These are phyloP conservation scores for Venturia canescens DNA, from an alignment of 1,140 invertebrate species.

Conservation along the genomic window DNA sequence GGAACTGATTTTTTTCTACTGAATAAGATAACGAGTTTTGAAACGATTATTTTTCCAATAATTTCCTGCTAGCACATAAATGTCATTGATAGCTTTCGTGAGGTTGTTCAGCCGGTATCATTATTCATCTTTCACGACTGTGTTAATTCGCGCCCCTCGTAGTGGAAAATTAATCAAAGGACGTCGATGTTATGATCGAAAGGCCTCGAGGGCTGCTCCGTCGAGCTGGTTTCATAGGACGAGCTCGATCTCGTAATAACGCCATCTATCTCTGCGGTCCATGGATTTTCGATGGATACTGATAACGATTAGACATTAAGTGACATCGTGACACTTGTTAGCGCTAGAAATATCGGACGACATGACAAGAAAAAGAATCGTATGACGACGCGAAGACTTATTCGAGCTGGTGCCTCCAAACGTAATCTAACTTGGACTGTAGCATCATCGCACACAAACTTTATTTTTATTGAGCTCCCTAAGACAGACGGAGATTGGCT, in stretches of 20 bases:
- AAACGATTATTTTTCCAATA: not conserved
- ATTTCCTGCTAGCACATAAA: not conserved
- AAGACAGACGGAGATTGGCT: not conserved
- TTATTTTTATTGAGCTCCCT: not conserved
- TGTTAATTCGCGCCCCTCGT: constrained; percentile 19
- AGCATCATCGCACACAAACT: not conserved
- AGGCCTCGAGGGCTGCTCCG: constrained; percentile 23
- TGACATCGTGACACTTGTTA: too few species aligned
- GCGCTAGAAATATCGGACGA: not conserved
- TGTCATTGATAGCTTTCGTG: not conserved
- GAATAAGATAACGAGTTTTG: not conserved
- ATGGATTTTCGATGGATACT: not conserved
- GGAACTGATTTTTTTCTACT: too few species aligned
- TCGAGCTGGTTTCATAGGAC: not conserved
- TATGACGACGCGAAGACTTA: not conserved
- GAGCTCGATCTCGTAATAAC: not conserved
- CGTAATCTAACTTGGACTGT: too few species aligned
- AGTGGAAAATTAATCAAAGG: constrained; percentile 36
- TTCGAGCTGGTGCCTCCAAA: too few species aligned
- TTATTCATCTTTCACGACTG: constrained; percentile 15
- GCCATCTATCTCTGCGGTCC: not conserved
- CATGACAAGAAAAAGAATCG: not conserved
- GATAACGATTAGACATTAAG: not conserved
- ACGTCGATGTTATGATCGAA: constrained; percentile 24
- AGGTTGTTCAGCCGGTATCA: not conserved